Percentiles rank a stretch among this genome's conserved stretches.
Conservation (phyloP, 2,797 vertebrate species). For the Acipenser ruthenus region DNA sequence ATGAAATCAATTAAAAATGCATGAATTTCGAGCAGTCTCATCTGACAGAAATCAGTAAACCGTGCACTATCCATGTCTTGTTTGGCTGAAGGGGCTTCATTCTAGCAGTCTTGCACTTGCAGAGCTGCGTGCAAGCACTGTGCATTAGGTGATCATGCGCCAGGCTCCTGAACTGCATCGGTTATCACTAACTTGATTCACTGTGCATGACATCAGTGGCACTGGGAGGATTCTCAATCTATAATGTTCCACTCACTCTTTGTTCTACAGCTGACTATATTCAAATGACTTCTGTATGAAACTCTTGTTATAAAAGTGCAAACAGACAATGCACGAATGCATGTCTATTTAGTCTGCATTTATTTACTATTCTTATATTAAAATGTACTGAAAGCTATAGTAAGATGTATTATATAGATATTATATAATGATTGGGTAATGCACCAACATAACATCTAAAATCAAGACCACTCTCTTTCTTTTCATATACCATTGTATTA, state of each 20-base stretch:
- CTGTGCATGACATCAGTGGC: conserved; percentile 1
- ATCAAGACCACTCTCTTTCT: no score
- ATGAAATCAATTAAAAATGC: conserved; percentile 3
- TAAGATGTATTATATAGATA: neutral
- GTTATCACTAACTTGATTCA: neutral
- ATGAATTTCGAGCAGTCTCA: neutral
- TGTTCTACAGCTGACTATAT: neutral
- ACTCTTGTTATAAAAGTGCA: neutral
- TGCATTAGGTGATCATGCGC: conserved; percentile 1
- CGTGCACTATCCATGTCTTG: neutral
- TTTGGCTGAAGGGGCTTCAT: neutral
- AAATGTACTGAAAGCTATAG: neutral
- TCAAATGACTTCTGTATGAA: neutral
- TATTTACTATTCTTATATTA: neutral
- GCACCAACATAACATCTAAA: no score
- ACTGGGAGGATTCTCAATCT: neutral
- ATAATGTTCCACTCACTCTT: neutral
- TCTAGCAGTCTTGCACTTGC: neutral
- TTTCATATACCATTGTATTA: no score
- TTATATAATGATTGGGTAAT: no score
- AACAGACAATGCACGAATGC: neutral
- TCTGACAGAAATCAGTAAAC: neutral
- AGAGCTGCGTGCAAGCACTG: neutral
- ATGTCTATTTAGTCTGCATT: neutral
- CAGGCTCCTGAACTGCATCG: neutral